Evolutionary conservation across 2,113 vertebrate species (phyloP), one percentile per base, ranked within the genome.

Genomic region (Tiliqua scincoides): DNA sequence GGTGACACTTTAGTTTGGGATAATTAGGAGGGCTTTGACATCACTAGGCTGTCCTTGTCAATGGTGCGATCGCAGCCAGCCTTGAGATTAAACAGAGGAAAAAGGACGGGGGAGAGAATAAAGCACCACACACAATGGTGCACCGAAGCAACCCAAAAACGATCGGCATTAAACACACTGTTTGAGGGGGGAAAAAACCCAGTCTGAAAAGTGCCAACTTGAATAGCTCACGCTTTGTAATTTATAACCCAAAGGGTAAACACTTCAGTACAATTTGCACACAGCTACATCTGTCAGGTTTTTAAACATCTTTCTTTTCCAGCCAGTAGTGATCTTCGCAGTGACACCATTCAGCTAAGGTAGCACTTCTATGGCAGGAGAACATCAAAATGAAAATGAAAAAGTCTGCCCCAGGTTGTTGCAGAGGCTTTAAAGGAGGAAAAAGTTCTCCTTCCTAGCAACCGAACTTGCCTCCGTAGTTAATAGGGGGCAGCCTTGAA

Each of bases 11-110:
- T 84, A 91, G 73, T 77, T 78, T 80, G 35, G 79, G 72, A 81
- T 91, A 89, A 92, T 89, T 73, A 80, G 74, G 75, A 63, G 87
- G 52, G 88, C 80, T 91, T 72, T 48, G 90, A 90, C 93, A 92
- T 88, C 71, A 27, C 18, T 90, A 77, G 70, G 65, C 88, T 87
- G 83, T 91, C 91, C 91, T 93, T 86, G 79, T 89, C 89, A 90
- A 87, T 88, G 88, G 85, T 73, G 6, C 54, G 74, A 67, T 27
- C 76, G 82, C 0, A 0, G 0, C 1, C 67, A 40, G 79, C 9
- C 12, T 74, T 68, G 63, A 48, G 70, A 35, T 85, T 77, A 81
- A 91, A 80, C 85, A 90, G 37, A 12, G 30, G 25, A 15, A 14
- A 0, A 0, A 0, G 21, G 14, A n/a, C 30, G 76, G 67, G 9